A percentile compares a stretch with the other conserved stretches of the same genome.
Conservation (phyloP, 2,888 invertebrate genomes). For the Sicus ferrugineus region DNA sequence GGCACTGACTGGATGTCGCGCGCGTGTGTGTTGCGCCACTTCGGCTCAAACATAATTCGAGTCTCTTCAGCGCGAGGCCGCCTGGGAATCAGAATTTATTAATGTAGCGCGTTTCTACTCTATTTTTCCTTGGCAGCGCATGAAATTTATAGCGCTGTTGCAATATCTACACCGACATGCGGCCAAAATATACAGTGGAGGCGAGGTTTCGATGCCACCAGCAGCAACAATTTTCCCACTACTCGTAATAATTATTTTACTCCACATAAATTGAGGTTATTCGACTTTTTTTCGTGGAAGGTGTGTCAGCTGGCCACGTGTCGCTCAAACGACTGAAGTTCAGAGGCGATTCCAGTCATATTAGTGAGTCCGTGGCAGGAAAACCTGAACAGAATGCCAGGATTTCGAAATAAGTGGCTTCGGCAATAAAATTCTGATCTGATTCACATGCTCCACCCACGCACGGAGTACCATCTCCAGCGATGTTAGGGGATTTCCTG, state of each 20-base stretch:
- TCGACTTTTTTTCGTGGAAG: not conserved
- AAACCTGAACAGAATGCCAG: too few species aligned
- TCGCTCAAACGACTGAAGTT: not conserved
- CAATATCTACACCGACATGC: not conserved
- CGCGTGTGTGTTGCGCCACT: constrained; percentile 14
- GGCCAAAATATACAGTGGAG: not conserved
- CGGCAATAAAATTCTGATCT: too few species aligned
- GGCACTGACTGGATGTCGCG: constrained; percentile 4
- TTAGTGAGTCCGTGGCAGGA: too few species aligned
- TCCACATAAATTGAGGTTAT: constrained; percentile 5
- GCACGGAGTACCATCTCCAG: not conserved
- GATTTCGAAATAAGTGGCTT: too few species aligned
- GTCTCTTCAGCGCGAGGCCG: constrained; percentile 2
- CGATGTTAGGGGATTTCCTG: too few species aligned
- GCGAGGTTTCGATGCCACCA: constrained; percentile 38
- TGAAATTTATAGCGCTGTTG: not conserved
- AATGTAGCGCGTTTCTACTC: not conserved
- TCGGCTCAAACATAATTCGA: not conserved
- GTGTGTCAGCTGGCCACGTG: constrained; percentile 13
- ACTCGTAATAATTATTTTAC: constrained; percentile 12
- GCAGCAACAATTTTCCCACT: constrained; percentile 30
- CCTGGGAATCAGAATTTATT: constrained; percentile 27
- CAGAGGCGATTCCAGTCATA: not conserved
- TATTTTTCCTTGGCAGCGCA: not conserved
- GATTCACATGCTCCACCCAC: too few species aligned